phyloP scores from a whole-genome alignment of 2,888 invertebrate genomes.

The Melanostoma scalare region DNA sequence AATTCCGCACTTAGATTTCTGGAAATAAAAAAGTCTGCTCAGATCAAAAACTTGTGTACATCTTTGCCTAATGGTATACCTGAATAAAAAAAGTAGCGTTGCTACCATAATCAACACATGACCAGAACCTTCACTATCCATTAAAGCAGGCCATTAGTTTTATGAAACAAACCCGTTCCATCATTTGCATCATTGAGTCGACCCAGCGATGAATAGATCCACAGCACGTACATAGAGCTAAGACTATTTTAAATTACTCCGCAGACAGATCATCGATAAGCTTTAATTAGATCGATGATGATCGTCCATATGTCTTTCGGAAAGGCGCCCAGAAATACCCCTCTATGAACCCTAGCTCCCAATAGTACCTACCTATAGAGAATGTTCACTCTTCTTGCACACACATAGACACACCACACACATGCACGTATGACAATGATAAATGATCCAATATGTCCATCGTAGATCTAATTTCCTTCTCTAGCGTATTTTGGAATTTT shows the following conservation, averaged over 20 bases:
- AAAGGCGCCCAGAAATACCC: constrained; percentile 47
- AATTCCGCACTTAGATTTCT: no score
- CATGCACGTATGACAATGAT: constrained; percentile 53
- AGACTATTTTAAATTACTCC: constrained; percentile 44
- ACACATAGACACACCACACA: constrained; percentile 14
- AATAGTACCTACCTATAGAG: constrained; percentile 6
- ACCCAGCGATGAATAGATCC: no score
- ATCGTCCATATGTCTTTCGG: constrained; percentile 44
- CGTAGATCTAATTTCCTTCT: constrained; percentile 57
- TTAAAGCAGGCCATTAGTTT: no score
- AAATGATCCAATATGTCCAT: constrained; percentile 61
- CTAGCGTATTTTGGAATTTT: constrained; percentile 60
- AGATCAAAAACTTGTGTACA: no score
- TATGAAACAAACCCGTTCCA: no score
- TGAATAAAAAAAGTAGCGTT: no score
- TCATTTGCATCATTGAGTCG: no score
- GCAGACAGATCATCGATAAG: constrained; percentile 65
- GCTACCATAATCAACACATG: no score
- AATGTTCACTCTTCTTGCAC: background rate
- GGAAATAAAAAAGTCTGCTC: no score
- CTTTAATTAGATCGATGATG: constrained; percentile 71
- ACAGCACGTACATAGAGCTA: no score
- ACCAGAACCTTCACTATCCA: no score
- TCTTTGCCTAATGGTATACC: no score
- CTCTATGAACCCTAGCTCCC: background rate